A percentile compares a stretch with the other conserved stretches of the same genome.
Evolutionary conservation across 1,140 invertebrate species (phyloP).

Genomic region (Sipha flava): DNA sequence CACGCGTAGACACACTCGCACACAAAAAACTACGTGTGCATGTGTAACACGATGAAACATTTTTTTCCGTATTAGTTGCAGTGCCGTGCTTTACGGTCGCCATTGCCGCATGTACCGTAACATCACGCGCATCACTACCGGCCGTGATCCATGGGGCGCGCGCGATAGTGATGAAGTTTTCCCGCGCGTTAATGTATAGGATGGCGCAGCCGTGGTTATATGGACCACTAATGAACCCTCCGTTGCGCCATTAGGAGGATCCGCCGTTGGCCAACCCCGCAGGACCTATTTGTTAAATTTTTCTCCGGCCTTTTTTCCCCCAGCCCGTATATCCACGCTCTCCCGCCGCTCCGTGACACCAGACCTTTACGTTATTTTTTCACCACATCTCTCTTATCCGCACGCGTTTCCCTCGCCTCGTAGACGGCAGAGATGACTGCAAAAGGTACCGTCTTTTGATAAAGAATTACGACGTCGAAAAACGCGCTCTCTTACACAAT

Average conservation of each 20-base stretch:
- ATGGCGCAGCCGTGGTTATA: not conserved
- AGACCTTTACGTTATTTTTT: not conserved
- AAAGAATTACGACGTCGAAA: slow-evolving; percentile 5
- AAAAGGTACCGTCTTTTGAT: slow-evolving; percentile 28
- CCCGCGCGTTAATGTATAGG: not conserved
- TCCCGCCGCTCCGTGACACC: too few relatives aligned
- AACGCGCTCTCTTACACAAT: not conserved
- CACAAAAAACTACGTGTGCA: too few relatives aligned
- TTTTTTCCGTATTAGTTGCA: not conserved
- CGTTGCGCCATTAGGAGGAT: not conserved
- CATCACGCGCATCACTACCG: not conserved
- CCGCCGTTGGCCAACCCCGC: not conserved
- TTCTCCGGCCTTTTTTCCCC: not conserved
- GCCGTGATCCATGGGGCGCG: not conserved
- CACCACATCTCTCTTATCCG: not conserved
- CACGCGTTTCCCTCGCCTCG: not conserved
- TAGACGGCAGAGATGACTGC: too few relatives aligned
- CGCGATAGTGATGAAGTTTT: not conserved
- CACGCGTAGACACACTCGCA: not conserved
- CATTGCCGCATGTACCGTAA: too few relatives aligned
- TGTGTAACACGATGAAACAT: too few relatives aligned
- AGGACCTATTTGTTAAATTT: slow-evolving; percentile 31
- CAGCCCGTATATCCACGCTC: not conserved
- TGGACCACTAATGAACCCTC: slow-evolving; percentile 17
- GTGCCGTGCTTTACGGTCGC: not conserved